Evolutionary conservation across 2,888 invertebrate species (phyloP), one percentile per base, ranked within the genome.

Genomic region (Euplagia quadripunctaria): DNA sequence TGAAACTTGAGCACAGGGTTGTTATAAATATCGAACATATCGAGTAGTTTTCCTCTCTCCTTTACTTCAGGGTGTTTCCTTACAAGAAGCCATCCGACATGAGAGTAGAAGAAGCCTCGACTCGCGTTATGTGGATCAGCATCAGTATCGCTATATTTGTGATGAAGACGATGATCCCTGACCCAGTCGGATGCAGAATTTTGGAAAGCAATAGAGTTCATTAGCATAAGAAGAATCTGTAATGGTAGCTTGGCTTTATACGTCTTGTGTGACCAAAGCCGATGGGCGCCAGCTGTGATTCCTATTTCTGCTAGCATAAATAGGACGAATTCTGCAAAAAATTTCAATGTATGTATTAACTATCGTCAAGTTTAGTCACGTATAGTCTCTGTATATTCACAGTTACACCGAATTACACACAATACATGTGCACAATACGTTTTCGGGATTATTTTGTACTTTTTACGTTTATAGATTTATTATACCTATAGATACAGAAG

Each of bases 81-180:
- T 79, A 97, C 96, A 70, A 98, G 88, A 61, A 98, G 92, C 98
- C 98, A 98, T n/a, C 98, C 98, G 70, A 98, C 95, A 89, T 98
- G 98, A 0, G 98, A 96, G 90, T 97, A 98, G 95, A 98, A 98
- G 91, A 98, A 98, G 4, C 98, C 98, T 69, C 98, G 94, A 12
- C 86, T 96, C 0, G 97, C 97, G 86, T 98, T 98, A 88, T 98
- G 97, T 0, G 98, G 98, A 89, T 90, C 90, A 1, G 87, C 89
- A 52, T 90, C 89, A 0, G 91, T 91, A 65, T 91, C 91, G 46
- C 85, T 85, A 94, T 96, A 98, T 87, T 98, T 98, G 91, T 98
- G 98, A 86, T 98, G 97, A 14, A 97, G 96, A 66, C 97, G 92
- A 87, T 97, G 97, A 78, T 97, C 97, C 79, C 97, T 93, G 7